These are phyloP conservation scores for Phengaris arion DNA, from an alignment of 2,888 invertebrate genomes.

Conservation along the genomic window DNA sequence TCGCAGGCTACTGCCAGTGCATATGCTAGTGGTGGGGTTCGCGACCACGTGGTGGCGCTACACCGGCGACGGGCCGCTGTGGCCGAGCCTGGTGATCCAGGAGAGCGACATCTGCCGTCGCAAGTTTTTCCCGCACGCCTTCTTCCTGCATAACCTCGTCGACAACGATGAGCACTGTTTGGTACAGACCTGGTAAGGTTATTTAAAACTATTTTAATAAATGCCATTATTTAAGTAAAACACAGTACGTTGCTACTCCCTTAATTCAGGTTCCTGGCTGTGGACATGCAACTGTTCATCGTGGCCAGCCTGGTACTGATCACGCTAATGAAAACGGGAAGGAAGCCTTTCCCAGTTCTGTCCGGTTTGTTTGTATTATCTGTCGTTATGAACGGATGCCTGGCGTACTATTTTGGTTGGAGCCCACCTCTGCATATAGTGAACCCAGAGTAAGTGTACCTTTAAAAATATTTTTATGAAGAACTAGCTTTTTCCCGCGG, in stretches of 20 bases:
- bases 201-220: background rate
- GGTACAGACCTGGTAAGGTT: slow-evolving; percentile 45
- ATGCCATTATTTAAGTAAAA: too few relatives aligned
- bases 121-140: slow-evolving; percentile 43
- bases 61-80: slow-evolving; percentile 40
- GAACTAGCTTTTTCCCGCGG: too few relatives aligned
- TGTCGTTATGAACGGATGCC: slow-evolving; percentile 44
- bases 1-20: slow-evolving; percentile 42
- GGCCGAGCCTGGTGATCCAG: slow-evolving; percentile 39
- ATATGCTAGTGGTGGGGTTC: slow-evolving; percentile 41
- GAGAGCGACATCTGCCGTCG: slow-evolving; percentile 42
- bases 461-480: background rate
- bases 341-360: slow-evolving; percentile 43
- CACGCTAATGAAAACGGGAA: slow-evolving; percentile 43
- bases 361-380: slow-evolving; percentile 41
- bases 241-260: too few relatives aligned
- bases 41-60: slow-evolving; percentile 43
- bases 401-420: slow-evolving; percentile 48
- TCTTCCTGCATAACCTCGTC: slow-evolving; percentile 43
- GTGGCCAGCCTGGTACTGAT: slow-evolving; percentile 46
- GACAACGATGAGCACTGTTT: slow-evolving; percentile 39
- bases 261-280: slow-evolving; percentile 54
- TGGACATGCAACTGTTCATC: slow-evolving; percentile 59
- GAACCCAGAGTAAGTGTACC: slow-evolving; percentile 53
- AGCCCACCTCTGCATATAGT: slow-evolving; percentile 50